Base-by-base conservation (phyloP, 2,888 invertebrate species). In the Drosophila lacicola region DNA sequence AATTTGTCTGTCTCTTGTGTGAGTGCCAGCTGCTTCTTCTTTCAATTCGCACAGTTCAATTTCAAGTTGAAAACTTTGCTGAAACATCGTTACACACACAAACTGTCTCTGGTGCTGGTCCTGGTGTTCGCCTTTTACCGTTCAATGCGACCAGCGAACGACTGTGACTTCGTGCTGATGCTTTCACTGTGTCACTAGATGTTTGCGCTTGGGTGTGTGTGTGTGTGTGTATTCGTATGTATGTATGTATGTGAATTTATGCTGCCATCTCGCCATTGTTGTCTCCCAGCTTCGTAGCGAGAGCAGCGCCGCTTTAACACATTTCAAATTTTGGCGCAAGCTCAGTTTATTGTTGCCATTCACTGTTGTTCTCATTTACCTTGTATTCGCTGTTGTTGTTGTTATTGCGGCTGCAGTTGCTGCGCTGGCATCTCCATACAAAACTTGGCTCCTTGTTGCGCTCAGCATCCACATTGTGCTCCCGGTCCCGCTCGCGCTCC, bases 331-430 rank as follows among this genome's bases (percentile, higher is more conserved):
- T 78, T 70, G 82, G 88, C 88, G 88, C 88, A 88, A 81, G 80
- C 90, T 85, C 88, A 88, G 88, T 88, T 68, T 85, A 76, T 89
- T 90, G 88, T 87, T 90, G 78, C 73, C 68, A 65, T 70, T 67
- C 50, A 67, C 53, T 70, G 69, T 69, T 69, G 61, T 69, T 70
- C 57, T 67, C 70, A 53, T 33, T 55, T 69, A 37, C 34, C 42
- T 50, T 70, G 56, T 54, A 49, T 56, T 61, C 71, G 17, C 33
- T 21, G 61, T 53, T 71, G 74, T 78, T 74, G 67, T 61, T 78
- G 66, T 53, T 42, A 42, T 46, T 64, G 60, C 33, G 60, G 49
- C 45, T 47, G 65, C 50, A 70, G 71, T 37, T 78, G 79, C 67
- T 74, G 61, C 68, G 65, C 51, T 80, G 83, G 77, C 73, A 85